Evolutionary conservation across 2,113 vertebrate species (phyloP), one percentile per base, ranked within the genome.

Genomic region (Cinclus cinclus): DNA sequence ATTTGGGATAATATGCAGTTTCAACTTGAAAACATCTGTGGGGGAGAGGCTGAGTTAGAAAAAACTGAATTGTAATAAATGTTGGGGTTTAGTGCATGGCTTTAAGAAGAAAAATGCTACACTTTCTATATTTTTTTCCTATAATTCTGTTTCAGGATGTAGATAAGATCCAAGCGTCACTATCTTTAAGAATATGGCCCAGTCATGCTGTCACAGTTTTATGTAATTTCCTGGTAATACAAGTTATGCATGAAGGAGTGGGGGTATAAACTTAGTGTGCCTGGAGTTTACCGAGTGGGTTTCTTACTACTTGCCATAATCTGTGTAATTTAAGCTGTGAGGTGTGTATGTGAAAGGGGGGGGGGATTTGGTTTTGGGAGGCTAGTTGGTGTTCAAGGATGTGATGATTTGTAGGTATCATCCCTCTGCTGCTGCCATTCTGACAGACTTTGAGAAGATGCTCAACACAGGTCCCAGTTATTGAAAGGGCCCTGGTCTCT

Each of bases 401-500:
- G 37, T 25, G 5, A 1, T 67, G 50, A 0, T 1, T 58, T 65
- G 18, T 0, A 50, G 49, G 44, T 1, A 0, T 67, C 8, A 6
- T 25, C 23, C 19, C 11, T 68, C 25, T 77, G 60, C 74, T 92
- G 76, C 21, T 47, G 84, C 28, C 15, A 4, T 78, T 70, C 50
- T 1, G 1, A 14, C 18, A 60, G 67, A 7, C 41, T 64, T 60
- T 11, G 44, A 75, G 47, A 55, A 49, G 47, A 56, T 70, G 41
- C 28, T 71, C 21, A 77, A 6, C 15, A 3, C 14, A 30, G 31
- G 16, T 84, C 21, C 15, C 35, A 60, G 0, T 19, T 35, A 63
- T 28, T 44, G 58, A 55, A 47, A 14, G 18, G 30, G 46, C 35
- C 16, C 23, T 53, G 10, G 46, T 50, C 37, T 73, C 50, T 80